Evolutionary conservation across 2,797 vertebrate genomes (phyloP), one percentile per base, ranked within the genome.

Genomic region (Valencia hispanica): DNA sequence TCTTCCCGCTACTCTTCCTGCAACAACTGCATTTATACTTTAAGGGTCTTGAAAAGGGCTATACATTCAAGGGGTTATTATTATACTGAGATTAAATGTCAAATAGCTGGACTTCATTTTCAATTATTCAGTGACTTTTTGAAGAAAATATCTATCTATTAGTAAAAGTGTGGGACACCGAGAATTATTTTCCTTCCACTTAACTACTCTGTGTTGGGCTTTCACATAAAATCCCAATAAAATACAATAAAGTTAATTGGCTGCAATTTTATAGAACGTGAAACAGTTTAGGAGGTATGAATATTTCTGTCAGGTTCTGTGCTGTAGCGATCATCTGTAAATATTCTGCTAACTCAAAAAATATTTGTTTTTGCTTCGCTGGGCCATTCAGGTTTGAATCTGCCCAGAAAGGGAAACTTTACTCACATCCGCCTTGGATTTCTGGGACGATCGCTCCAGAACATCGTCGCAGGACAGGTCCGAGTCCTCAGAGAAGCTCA

Each of bases 401-500:
- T 36, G 8, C n/a, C 9, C 27, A 1, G 39, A 32, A 11, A 27
- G 73, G 69, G 25, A 4, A 17, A 30, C n/a, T 15, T 43, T 0
- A 95, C 95, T 95, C 92, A 99, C 98, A 94, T 99, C 98, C 88
- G 96, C 93, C 89, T 96, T 99, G 65, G 97, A 98, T 88, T 96
- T 99, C 95, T 99, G 98, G 61, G 97, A 99, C 41, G 97, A 97
- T 45, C 95, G 94, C 75, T 99, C 98, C 65, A 99, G 92, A 77
- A 99, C 89, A 12, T 99, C 98, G 0, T 99, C 98, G 5, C 97
- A 99, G 84, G 98, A 99, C 79, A 99, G 96, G 90, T 99, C 98
- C 0, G 98, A 99, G 79, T 99, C 98, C 84, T 99, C 98, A 0
- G 98, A 99, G 91, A 98, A 97, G 87, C 98, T 99, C 84, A 97